Base-by-base conservation (phyloP, 1,140 invertebrate genomes). In the Cotesia typhae region DNA sequence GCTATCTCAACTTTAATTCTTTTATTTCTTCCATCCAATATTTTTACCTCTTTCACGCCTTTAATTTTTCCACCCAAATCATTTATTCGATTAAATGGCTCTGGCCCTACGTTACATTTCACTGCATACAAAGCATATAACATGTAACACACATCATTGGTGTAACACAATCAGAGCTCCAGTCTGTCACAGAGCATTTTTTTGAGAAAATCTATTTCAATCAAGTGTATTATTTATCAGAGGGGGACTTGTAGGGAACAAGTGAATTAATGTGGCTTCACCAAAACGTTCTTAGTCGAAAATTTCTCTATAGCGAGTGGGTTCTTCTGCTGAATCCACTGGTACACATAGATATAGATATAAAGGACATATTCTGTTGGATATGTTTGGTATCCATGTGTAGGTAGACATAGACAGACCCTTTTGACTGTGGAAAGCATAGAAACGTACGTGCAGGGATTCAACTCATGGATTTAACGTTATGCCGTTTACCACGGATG, bases 361-460 rank as follows among this genome's bases (percentile, higher is more conserved):
- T 10, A 47, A 2, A 47, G 41, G 5, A 47, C 10, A 10, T 10
- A 47, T 47, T 9, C 41, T 28, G 28, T 28, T 2, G 10, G 41
- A 47, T 10, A 47, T 47, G 4, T 55, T n/a, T 20, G 12, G n/a
- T 55, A 5, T 28, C 28, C 28, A 28, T 28, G 28, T 28, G 3
- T 28, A 28, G 28, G 28, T 28, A 28, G 28, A 28, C 53, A 55
- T n/a, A n/a, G n/a, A 20, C 57, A 59, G 28, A 28, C 57, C 10
- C n/a, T 14, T 17, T 38, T 35, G 60, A 35, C 4, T 37, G 17
- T 20, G 38, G 41, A 55, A 20, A 65, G 41, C 63, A 37, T 65
- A 37, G 63, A 65, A 47, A 67, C 66, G 66, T 67, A 67, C 66
- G 66, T 67, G 66, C 66, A 67, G 20, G 52, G 66, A 67, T 67